Base-by-base conservation (phyloP, 23 tunicate species). In the Trididemnum miniatum region DNA sequence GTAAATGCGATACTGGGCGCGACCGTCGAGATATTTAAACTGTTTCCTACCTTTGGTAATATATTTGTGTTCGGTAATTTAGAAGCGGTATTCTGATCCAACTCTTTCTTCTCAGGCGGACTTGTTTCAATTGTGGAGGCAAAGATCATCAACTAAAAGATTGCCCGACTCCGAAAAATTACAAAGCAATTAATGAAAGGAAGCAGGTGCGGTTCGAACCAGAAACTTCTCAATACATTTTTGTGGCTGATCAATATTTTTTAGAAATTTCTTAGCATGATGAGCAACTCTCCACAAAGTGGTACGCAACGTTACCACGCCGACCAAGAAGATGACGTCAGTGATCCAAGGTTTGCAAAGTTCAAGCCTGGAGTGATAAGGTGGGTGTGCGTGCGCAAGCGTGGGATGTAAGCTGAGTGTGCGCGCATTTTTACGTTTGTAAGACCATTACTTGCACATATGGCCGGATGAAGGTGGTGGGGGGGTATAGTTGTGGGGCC, bases 131-230 rank as follows among this genome's bases (percentile, higher is more conserved):
- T 76, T 93, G 98, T 76, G 98, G 94, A 1, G 23, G 35, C 74
- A 76, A 31, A 23, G 93, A 93, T 80, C 98, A 93, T 66, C 93
- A 93, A 76, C 63, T 93, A 35, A 93, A 93, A 52, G 93, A 93
- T 30, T 93, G 98, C 40, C 91, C 89, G 1, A 59, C 84, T 28
- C 85, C 88, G 0, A 64, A 75, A 60, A 79, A 93, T 62, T 63
- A 30, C 33, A 35, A 75, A 65, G 67, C 59, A 9, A 93, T 93
- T 33, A 80, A 84, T 30, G 79, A 93, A 39, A 50, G 89, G 34
- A 60, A 87, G 49, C 79, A 78, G 71, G 95, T 82, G 26, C 9
- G 54, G 15, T 44, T 44, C 54, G 54, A 15, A 44, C 15, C 54
- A 15, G 54, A 15, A 44, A 44, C 9, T 44, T 44, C 54, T n/a